Base-by-base conservation (phyloP, 2,888 invertebrate genomes). In the Leucoma salicis region DNA sequence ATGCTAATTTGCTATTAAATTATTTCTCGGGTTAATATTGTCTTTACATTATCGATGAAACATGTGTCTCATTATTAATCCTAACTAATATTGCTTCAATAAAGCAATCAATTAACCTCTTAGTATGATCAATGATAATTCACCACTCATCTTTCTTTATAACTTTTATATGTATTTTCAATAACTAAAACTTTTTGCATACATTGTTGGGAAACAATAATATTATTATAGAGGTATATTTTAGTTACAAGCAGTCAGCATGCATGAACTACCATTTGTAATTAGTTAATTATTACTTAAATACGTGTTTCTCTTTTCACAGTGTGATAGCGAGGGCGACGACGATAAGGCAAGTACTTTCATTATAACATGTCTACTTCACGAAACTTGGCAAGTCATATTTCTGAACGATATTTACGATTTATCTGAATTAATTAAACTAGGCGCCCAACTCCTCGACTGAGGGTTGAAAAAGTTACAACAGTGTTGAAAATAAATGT, bases 251-350 rank as follows among this genome's bases (percentile, higher is more conserved):
- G 12, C 13, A 14, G 8, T 29, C 12, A 37, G 36, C 27, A 24
- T 49, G 39, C 39, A 49, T 46, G 46, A 33, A 38, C 24, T 49
- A 50, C 33, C 18, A 36, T 35, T 28, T 16, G 3, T 39, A 3
- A 33, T 8, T 35, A 24, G 5, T 18, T 14, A 34, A 27, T 15
- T 39, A 35, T 35, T 42, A 63, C 54, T 71, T 47, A 67, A 57
- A 45, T 53, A 39, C 42, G 31, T 57, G 77, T 83, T 84, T 88
- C 89, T 85, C 83, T 82, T 90, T 82, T 94, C 93, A 63, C 93
- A 96, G 96, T 96, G 96, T 95, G 96, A 96, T 95, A 96, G 95
- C 92, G 95, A 95, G 92, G 95, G 95, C 90, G 95, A 95, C 91
- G 96, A 95, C 90, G 96, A 95, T 91, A 96, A 95, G 95, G 96